Evolutionary conservation across 2,797 vertebrate genomes (phyloP).

Genomic region (Phalloptychus januarius): DNA sequence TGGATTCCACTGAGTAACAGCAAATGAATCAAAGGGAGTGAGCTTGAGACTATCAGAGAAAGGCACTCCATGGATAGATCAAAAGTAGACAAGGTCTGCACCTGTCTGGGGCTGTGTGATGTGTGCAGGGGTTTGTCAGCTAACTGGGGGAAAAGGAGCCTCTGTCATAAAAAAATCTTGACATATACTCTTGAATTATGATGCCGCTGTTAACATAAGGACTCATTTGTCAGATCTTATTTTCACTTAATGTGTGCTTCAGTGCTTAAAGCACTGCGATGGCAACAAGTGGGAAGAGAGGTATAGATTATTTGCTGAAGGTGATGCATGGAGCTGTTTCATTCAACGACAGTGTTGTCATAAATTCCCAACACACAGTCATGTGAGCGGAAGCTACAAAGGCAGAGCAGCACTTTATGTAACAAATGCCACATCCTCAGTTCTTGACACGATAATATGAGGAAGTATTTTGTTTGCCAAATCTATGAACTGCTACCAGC

Average conservation of each 20-base stretch:
- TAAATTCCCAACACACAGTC: conserved; percentile 25
- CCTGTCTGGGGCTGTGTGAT: conserved; percentile 64
- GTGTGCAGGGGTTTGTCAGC: conserved; percentile 28
- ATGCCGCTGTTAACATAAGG: conserved; percentile 16
- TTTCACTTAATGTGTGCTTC: conserved; percentile 12
- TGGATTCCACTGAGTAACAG: conserved; percentile 43
- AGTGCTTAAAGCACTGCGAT: conserved; percentile 9
- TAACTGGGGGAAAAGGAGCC: conserved; percentile 29
- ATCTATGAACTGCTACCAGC: not conserved
- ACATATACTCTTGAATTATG: conserved; percentile 19
- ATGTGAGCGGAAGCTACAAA: not conserved
- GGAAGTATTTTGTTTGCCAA: conserved; percentile 1
- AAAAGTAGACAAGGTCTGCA: conserved; percentile 78
- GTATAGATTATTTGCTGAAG: conserved; percentile 20
- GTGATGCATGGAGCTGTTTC: conserved; percentile 33
- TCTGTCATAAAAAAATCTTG: conserved; percentile 22
- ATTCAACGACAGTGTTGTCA: conserved; percentile 27
- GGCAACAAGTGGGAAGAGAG: conserved; percentile 12
- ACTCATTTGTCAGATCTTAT: conserved; percentile 30
- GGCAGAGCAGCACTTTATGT: conserved; percentile 2
- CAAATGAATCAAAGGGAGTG: conserved; percentile 75
- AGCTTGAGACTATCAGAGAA: conserved; percentile 61
- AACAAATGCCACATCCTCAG: not conserved
- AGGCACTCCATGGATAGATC: conserved; percentile 74
- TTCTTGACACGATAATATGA: conserved; percentile 2